Evolutionary conservation across 2,797 vertebrate genomes (phyloP).

Genomic region (Sitta carolinensis): DNA sequence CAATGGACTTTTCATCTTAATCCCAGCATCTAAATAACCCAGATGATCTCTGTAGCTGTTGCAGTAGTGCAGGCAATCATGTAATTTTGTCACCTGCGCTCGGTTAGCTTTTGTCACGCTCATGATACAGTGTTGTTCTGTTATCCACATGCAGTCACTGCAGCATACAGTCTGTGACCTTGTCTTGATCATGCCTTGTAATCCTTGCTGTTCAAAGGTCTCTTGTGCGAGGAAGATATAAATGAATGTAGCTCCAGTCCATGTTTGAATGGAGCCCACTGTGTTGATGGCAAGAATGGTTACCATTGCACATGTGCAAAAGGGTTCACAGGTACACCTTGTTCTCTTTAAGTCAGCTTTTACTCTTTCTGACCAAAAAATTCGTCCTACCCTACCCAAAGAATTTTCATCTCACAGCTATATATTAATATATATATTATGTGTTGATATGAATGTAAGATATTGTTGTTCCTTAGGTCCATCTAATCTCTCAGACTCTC

Average conservation of each 20-base stretch:
- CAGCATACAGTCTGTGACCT: background rate
- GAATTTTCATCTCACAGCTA: background rate
- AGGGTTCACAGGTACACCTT: slow-evolving; percentile 86
- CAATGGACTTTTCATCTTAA: background rate
- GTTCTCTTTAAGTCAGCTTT: background rate
- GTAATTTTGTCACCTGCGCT: background rate
- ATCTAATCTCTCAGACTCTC: background rate
- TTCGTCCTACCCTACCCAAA: background rate
- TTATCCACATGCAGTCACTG: background rate
- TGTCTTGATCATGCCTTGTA: background rate
- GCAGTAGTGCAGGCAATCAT: background rate
- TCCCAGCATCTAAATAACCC: background rate
- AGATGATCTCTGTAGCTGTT: background rate
- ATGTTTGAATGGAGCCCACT: slow-evolving; percentile 88
- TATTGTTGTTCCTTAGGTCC: background rate
- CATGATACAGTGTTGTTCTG: background rate
- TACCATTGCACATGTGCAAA: slow-evolving; percentile 85
- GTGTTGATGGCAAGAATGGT: slow-evolving; percentile 84
- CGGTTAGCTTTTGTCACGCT: background rate
- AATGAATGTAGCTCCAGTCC: slow-evolving; percentile 92
- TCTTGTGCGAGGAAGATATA: slow-evolving; percentile 87
- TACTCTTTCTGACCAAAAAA: background rate
- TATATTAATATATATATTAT: background rate
- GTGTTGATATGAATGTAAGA: background rate
- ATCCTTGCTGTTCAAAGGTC: slow-evolving; percentile 76